A percentile compares a stretch with the other conserved stretches of the same genome.
These are phyloP conservation scores for Oxyruncus cristatus DNA, from an alignment of 2,113 vertebrate species.

Conservation along the genomic window DNA sequence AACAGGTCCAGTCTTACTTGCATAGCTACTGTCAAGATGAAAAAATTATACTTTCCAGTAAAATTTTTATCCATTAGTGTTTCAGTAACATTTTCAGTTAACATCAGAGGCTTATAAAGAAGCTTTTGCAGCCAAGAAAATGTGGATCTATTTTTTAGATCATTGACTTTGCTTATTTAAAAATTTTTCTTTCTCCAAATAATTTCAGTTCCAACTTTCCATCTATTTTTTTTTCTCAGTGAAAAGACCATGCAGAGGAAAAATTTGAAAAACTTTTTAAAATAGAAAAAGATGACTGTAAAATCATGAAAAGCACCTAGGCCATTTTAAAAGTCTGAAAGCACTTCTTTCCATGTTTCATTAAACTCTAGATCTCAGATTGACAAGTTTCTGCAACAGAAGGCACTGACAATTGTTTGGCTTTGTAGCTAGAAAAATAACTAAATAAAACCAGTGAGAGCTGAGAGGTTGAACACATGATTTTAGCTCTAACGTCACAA, in stretches of 20 bases:
- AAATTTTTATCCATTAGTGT: background rate
- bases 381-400: background rate
- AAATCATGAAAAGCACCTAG: background rate
- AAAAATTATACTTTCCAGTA: background rate
- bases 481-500: background rate
- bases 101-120: background rate
- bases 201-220: background rate
- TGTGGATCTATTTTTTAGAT: background rate
- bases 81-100: too few species aligned
- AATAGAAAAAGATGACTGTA: background rate
- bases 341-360: background rate
- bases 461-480: background rate
- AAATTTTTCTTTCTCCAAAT: background rate
- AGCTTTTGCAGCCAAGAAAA: background rate
- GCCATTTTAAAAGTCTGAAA: background rate
- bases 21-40: background rate
- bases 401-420: background rate
- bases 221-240: background rate
- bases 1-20: background rate
- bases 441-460: background rate
- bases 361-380: background rate
- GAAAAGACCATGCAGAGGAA: background rate
- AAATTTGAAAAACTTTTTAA: background rate
- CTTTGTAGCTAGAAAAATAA: background rate
- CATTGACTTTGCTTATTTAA: slow-evolving; percentile 23